A percentile compares a stretch with the other conserved stretches of the same genome.
Conservation (phyloP, 2,888 invertebrate genomes). For the Lacanobia wlatinum region DNA sequence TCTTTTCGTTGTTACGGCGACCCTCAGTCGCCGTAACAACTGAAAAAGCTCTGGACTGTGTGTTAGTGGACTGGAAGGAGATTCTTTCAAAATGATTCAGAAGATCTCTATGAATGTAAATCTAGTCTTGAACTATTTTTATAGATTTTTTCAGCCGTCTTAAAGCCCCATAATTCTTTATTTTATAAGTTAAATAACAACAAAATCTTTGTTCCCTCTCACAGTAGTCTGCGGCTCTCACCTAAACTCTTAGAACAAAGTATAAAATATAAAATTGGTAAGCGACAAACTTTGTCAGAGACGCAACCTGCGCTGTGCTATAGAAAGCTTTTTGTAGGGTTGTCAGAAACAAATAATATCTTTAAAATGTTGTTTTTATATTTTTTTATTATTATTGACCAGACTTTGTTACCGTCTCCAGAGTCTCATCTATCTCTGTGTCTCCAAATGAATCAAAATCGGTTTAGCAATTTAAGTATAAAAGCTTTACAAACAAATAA, state of each 20-base stretch:
- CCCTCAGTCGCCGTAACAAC: too few species aligned
- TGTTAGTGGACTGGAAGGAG: too few species aligned
- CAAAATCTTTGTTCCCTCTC: conserved; percentile 14
- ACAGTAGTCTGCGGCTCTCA: conserved; percentile 36
- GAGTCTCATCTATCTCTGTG: too few species aligned
- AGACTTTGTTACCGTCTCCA: too few species aligned
- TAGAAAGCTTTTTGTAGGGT: conserved; percentile 52
- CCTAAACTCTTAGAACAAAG: conserved; percentile 53
- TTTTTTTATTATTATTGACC: too few species aligned
- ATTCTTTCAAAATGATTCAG: too few species aligned
- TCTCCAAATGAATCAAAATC: too few species aligned
- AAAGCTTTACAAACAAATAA: too few species aligned
- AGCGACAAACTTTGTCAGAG: conserved; percentile 59
- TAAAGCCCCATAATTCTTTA: not conserved
- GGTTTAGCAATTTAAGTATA: too few species aligned
- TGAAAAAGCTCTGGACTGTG: too few species aligned
- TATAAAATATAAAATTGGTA: conserved; percentile 66
- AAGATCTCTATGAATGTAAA: not conserved
- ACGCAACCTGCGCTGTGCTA: conserved; percentile 51
- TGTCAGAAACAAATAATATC: conserved; percentile 5
- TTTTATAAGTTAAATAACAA: conserved; percentile 22
- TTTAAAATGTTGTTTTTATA: too few species aligned
- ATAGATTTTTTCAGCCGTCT: not conserved
- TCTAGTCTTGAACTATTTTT: not conserved
- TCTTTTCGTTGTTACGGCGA: too few species aligned